Base-by-base conservation (phyloP, 2,888 invertebrate genomes). In the Epiblema foenella region DNA sequence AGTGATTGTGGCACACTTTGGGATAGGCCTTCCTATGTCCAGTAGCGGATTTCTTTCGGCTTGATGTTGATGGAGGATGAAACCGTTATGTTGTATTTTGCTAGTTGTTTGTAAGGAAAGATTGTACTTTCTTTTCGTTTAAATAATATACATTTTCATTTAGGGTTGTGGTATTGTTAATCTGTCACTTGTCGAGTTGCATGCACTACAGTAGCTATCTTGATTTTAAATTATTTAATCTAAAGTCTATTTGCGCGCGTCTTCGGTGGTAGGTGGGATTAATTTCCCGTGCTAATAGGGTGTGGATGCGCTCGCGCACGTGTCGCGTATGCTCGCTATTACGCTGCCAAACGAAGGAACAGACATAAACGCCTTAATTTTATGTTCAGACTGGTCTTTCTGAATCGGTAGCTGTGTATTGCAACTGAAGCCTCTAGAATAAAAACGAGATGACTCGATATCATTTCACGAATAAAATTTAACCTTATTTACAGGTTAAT, bases 221-320 rank as follows among this genome's bases (percentile, higher is more conserved):
- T n/a, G n/a, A n/a, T n/a, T 64, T 64, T 54, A 64, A 33, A 52
- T 20, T 20, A 65, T 56, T 54, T 33, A 42, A 57, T 66, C 42
- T 12, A 56, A 57, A 46, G 42, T 66, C 42, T 66, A 46, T 66
- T 66, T 18, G 57, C 24, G 46, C 57, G 11, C 64, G 20, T 64
- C 64, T n/a, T 39, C 54, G 85, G 85, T 84, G 84, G 85, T 68
- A 46, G 74, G 73, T 77, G 75, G 80, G 81, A 85, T 85, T 86
- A 89, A 91, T 91, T 91, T 88, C 86, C 83, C 79, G 80, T 78
- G 85, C 83, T 88, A 92, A 93, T 92, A 90, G 87, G 87, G 85
- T 92, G 88, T 90, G 90, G 87, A 88, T 80, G 75, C 75, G 75
- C 78, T 77, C 74, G 75, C 75, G 77, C 79, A 81, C 83, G 80